Conservation (phyloP, 2,113 vertebrate species). For the Mormyrus iriodes region DNA sequence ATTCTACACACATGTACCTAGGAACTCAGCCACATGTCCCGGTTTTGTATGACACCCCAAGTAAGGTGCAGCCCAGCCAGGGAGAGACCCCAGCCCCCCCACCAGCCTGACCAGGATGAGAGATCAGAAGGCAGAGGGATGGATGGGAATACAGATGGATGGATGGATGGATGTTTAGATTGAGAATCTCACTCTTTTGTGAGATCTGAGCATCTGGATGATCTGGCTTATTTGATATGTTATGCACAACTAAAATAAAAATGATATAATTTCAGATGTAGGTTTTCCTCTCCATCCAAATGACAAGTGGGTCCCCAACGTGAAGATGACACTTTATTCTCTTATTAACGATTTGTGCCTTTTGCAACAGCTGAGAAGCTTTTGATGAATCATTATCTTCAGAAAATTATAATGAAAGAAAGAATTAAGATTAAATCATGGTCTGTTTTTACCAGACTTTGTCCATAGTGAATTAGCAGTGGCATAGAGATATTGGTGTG, state of each 20-base stretch:
- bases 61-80: neutral
- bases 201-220: constrained; percentile 37
- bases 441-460: constrained; percentile 45
- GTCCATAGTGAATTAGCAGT: constrained; percentile 55
- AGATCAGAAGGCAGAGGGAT: neutral
- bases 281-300: constrained; percentile 50
- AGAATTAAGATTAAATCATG: constrained; percentile 49
- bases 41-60: neutral
- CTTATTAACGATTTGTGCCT: constrained; percentile 66
- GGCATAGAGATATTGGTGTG: constrained; percentile 46
- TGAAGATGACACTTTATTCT: constrained; percentile 57
- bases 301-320: constrained; percentile 61
- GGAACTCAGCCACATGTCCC: too few species aligned
- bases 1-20: too few species aligned
- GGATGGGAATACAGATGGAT: neutral
- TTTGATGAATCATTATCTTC: constrained; percentile 61
- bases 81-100: neutral
- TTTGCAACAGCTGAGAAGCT: constrained; percentile 48
- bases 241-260: constrained; percentile 52
- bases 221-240: constrained; percentile 55
- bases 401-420: constrained; percentile 53
- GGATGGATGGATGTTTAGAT: neutral
- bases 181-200: constrained; percentile 4
- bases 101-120: neutral
- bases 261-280: constrained; percentile 49